phyloP scores from a whole-genome alignment of 2,797 vertebrate genomes.

The Microctenopoma stevenorrisi region DNA sequence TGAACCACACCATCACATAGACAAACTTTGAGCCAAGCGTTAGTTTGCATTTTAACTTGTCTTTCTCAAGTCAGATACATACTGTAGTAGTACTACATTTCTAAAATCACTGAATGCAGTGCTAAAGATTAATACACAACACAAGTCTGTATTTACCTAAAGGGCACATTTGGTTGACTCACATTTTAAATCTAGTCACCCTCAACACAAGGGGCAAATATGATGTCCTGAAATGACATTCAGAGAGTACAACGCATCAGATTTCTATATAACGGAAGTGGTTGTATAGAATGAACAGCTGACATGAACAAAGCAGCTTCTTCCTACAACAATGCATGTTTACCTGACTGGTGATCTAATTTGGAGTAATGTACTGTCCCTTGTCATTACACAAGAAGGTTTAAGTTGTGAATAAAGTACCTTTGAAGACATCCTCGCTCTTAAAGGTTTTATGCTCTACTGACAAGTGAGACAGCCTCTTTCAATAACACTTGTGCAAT shows the following conservation, averaged over 20 bases:
- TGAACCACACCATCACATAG: background rate
- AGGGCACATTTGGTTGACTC: background rate
- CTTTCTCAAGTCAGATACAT: background rate
- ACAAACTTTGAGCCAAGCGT: no score
- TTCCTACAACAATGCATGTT: slow-evolving; percentile 2
- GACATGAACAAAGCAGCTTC: background rate
- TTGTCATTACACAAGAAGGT: background rate
- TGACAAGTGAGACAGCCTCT: background rate
- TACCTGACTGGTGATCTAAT: slow-evolving; percentile 1
- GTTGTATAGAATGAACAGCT: background rate
- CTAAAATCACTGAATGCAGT: background rate
- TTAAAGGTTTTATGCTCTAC: background rate
- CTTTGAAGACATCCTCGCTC: background rate
- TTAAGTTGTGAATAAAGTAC: background rate
- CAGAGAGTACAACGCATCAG: background rate
- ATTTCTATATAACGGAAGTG: background rate
- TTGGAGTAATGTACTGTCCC: background rate
- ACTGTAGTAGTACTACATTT: background rate
- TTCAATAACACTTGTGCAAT: background rate
- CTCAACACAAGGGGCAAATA: background rate
- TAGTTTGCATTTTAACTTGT: background rate
- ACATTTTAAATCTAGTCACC: background rate
- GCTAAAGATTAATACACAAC: background rate
- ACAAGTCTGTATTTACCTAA: background rate
- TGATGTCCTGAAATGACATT: background rate